Conservation (phyloP, 1,140 invertebrate genomes). For the Pseudomyrmex sp. region DNA sequence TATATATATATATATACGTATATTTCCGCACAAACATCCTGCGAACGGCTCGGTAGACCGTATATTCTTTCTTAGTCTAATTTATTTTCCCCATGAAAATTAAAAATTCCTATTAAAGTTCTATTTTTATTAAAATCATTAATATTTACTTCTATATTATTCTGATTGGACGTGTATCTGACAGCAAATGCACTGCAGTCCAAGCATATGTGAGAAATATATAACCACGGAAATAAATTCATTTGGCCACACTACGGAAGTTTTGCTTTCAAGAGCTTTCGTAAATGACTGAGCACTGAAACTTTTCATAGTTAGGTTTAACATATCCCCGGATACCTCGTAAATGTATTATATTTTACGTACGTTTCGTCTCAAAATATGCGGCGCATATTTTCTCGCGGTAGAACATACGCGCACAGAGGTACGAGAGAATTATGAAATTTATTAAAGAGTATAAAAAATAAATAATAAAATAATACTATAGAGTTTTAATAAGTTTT, state of each 20-base stretch:
- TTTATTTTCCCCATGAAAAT: too few relatives aligned
- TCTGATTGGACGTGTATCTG: conserved; percentile 1
- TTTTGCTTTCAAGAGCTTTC: conserved; percentile 47
- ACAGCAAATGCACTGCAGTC: background rate
- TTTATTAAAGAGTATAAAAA: background rate
- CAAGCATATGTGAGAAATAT: background rate
- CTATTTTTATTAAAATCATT: too few relatives aligned
- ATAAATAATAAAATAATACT: too few relatives aligned
- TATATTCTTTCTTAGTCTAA: too few relatives aligned
- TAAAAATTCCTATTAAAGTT: too few relatives aligned
- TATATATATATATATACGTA: too few relatives aligned
- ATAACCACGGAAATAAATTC: conserved; percentile 18
- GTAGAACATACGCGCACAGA: background rate
- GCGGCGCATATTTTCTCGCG: background rate
- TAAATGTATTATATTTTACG: conserved; percentile 37
- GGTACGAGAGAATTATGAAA: background rate
- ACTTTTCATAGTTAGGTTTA: conserved; percentile 39
- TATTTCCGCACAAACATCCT: too few relatives aligned
- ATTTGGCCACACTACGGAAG: conserved; percentile 7
- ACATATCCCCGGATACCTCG: conserved; percentile 33
- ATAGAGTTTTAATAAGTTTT: too few relatives aligned
- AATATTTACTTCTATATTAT: background rate
- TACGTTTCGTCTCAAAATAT: background rate
- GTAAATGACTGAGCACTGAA: conserved; percentile 34
- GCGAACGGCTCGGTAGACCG: too few relatives aligned